A percentile compares a stretch with the other conserved stretches of the same genome.
Evolutionary conservation across 2,888 invertebrate genomes (phyloP).

Genomic region (Leptopterna dolabrata): DNA sequence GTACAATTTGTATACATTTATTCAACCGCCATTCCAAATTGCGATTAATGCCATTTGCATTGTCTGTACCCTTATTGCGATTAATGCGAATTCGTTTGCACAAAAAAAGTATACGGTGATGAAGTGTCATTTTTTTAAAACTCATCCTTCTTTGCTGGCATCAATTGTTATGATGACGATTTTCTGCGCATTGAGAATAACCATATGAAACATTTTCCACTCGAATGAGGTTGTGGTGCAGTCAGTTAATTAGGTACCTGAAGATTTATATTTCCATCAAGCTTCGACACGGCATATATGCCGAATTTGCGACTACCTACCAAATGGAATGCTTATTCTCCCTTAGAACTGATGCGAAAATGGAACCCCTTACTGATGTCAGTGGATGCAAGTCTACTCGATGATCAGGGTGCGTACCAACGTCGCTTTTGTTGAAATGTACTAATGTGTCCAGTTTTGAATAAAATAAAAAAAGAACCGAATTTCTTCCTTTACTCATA

Average conservation of each 20-base stretch:
- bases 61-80: neutral
- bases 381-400: neutral
- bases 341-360: neutral
- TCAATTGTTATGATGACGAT: too few relatives aligned
- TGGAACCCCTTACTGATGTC: neutral
- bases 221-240: neutral
- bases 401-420: neutral
- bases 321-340: neutral
- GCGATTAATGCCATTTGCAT: neutral
- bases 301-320: neutral
- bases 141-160: neutral
- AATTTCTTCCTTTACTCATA: constrained; percentile 13
- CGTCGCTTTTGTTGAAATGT: neutral
- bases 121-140: constrained; percentile 10
- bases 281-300: neutral
- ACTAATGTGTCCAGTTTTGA: neutral
- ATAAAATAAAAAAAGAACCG: neutral
- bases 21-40: constrained; percentile 3
- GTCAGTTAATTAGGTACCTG: too few relatives aligned
- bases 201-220: neutral
- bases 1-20: neutral
- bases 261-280: neutral
- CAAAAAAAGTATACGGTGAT: constrained; percentile 23
- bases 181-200: too few relatives aligned
- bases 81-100: constrained; percentile 3